These are phyloP conservation scores for Bergia sp. DNA, from an alignment of 92 coral and sea anemone species.

Conservation along the genomic window DNA sequence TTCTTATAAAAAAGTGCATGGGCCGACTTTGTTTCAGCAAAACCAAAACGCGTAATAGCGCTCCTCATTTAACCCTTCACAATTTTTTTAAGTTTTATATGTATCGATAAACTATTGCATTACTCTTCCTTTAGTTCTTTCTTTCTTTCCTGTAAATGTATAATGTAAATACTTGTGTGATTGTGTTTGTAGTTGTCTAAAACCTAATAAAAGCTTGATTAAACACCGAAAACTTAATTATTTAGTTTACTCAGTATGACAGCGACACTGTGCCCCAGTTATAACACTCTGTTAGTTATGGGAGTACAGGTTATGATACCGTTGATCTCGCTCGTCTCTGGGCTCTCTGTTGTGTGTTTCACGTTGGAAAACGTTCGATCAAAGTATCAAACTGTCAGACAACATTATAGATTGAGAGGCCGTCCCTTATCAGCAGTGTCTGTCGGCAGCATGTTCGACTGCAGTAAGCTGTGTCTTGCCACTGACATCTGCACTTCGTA, in stretches of 20 bases:
- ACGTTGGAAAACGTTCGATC: not conserved
- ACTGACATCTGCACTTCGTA: slow-evolving; percentile 3
- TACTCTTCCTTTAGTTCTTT: too few relatives aligned
- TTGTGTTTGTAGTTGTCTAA: not conserved
- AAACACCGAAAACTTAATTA: too few relatives aligned
- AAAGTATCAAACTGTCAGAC: not conserved
- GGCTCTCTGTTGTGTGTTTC: not conserved
- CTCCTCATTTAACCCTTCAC: too few relatives aligned
- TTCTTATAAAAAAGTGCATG: too few relatives aligned
- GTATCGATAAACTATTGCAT: not conserved
- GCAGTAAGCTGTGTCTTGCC: not conserved
- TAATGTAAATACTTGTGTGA: not conserved
- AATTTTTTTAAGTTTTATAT: too few relatives aligned
- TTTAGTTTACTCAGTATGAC: not conserved
- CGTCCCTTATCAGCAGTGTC: not conserved
- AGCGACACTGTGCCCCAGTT: not conserved
- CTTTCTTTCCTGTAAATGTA: not conserved
- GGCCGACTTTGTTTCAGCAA: too few relatives aligned
- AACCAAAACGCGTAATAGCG: too few relatives aligned
- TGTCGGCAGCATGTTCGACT: not conserved
- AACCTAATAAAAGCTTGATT: not conserved
- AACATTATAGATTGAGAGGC: slow-evolving; percentile 5
- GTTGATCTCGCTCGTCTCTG: not conserved
- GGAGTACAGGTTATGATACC: not conserved
- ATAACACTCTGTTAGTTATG: not conserved